Evolutionary conservation across 2,113 vertebrate genomes (phyloP).

Genomic region (Rhinopomastus cyanomelas): DNA sequence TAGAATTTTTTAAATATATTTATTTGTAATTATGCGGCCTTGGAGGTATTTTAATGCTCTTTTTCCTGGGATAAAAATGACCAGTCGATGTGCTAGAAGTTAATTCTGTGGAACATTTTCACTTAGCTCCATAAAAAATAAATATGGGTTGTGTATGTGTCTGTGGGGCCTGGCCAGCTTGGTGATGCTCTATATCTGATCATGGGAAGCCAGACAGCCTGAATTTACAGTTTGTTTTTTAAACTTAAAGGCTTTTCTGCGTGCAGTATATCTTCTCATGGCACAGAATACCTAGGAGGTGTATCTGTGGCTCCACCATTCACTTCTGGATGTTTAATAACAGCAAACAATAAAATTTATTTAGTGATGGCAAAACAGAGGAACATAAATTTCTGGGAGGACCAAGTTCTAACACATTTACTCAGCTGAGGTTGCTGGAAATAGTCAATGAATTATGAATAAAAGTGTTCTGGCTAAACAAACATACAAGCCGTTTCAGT

Average conservation of each 20-base stretch:
- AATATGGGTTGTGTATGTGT: neutral
- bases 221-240: constrained; percentile 11
- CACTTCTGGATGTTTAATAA: constrained; percentile 28
- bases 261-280: neutral
- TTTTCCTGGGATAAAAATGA: neutral
- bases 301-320: neutral
- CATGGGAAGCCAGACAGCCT: neutral
- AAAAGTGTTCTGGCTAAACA: neutral
- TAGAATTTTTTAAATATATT: neutral
- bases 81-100: neutral
- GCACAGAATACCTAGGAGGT: neutral
- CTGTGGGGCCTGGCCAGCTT: neutral
- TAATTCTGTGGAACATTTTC: neutral
- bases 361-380: constrained; percentile 12
- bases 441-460: neutral
- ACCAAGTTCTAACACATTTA: neutral
- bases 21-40: neutral
- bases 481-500: rapidly evolving
- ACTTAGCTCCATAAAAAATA: neutral
- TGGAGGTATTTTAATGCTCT: neutral
- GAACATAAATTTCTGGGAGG: neutral
- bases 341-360: constrained; percentile 30
- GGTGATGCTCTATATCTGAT: neutral
- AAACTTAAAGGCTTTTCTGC: neutral
- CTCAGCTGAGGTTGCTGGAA: neutral